Percentiles rank a stretch among this genome's conserved stretches.
Evolutionary conservation across 2,113 vertebrate species (phyloP).

Genomic region (Falcunculus frontatus): DNA sequence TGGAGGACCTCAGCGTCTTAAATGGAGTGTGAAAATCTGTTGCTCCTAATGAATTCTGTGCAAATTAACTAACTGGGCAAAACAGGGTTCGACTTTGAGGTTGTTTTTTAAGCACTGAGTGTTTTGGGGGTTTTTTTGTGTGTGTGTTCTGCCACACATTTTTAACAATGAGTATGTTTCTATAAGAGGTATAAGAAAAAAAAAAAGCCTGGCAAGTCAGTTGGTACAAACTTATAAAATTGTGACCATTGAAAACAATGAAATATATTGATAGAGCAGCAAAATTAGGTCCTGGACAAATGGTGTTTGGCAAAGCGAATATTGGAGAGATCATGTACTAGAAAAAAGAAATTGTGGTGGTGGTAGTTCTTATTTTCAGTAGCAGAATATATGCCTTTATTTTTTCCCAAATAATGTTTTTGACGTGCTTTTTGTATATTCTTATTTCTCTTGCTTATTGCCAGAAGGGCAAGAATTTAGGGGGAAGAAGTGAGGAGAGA

Average conservation of each 20-base stretch:
- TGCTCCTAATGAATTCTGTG: background rate
- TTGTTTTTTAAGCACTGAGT: background rate
- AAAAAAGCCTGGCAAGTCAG: background rate
- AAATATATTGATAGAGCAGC: background rate
- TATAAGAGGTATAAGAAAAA: background rate
- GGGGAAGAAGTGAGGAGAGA: background rate
- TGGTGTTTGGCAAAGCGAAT: background rate
- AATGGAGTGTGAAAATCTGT: background rate
- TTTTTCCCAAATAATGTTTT: background rate
- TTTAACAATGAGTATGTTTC: background rate
- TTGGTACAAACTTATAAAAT: background rate
- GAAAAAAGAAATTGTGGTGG: background rate
- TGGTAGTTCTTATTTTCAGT: background rate
- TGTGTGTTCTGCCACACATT: background rate
- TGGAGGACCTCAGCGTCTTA: background rate
- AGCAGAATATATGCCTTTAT: no score
- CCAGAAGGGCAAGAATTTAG: background rate
- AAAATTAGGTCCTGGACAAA: background rate
- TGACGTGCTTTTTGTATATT: background rate
- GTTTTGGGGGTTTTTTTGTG: rapidly evolving
- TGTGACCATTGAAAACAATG: rapidly evolving
- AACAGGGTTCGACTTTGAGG: background rate
- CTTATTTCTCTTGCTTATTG: background rate
- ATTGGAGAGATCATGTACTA: background rate
- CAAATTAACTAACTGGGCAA: background rate